Percentiles rank a stretch among this genome's conserved stretches.
Evolutionary conservation across 2,797 vertebrate genomes (phyloP).

Genomic region (Bradypodion pumilum): DNA sequence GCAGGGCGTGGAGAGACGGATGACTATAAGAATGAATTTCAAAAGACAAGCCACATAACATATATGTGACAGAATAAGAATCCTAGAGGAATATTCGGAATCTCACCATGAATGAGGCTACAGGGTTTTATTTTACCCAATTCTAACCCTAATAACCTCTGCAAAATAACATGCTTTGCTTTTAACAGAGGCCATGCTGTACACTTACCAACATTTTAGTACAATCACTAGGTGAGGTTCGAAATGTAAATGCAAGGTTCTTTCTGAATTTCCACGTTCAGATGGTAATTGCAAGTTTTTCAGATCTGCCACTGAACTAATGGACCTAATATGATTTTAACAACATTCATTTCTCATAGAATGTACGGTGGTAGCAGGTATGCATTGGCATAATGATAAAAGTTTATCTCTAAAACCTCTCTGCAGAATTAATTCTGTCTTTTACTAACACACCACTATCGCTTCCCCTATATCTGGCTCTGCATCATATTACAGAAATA

Average conservation of each 20-base stretch:
- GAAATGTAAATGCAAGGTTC: neutral
- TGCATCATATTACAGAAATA: constrained; percentile 45
- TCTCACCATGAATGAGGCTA: neutral
- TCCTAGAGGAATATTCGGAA: neutral
- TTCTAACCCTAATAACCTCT: neutral
- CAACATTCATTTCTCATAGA: constrained; percentile 33
- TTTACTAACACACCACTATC: neutral
- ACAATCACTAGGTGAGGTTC: neutral
- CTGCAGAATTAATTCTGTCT: constrained; percentile 45
- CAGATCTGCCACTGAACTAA: neutral
- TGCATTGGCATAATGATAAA: constrained; percentile 4
- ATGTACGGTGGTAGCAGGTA: constrained; percentile 3
- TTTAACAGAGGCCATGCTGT: neutral
- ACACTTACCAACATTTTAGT: neutral
- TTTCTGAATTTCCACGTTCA: neutral
- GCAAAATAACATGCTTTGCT: no score
- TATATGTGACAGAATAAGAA: neutral
- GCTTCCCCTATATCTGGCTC: constrained; percentile 9
- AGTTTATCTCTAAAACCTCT: constrained; percentile 58
- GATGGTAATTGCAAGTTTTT: neutral
- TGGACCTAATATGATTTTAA: constrained; percentile 14
- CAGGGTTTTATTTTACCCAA: neutral
- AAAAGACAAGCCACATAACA: neutral
- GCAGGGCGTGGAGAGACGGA: neutral
- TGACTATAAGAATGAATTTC: no score